A percentile compares a stretch with the other conserved stretches of the same genome.
Conservation (phyloP, 2,888 invertebrate genomes). For the Erebia palarica region DNA sequence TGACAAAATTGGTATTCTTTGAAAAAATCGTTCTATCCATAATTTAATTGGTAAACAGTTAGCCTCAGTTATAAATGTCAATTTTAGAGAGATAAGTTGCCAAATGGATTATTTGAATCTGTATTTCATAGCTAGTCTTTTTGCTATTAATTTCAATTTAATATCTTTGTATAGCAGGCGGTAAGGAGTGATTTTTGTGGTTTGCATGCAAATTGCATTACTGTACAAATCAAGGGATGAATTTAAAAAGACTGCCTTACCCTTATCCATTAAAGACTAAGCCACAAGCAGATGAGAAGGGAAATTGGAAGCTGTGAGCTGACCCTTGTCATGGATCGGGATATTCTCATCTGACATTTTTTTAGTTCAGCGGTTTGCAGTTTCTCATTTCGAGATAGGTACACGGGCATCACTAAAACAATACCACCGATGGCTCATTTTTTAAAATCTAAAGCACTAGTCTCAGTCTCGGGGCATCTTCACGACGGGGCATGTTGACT, state of each 20-base stretch:
- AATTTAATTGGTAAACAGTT: too few species aligned
- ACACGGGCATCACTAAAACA: too few species aligned
- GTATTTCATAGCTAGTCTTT: not conserved
- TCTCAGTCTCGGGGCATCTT: too few species aligned
- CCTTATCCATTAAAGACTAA: constrained; percentile 5
- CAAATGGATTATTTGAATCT: not conserved
- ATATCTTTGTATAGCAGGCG: not conserved
- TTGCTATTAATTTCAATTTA: not conserved
- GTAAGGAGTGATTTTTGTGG: not conserved
- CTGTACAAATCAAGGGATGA: constrained; percentile 8
- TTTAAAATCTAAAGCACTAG: too few species aligned
- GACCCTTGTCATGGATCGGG: constrained; percentile 7
- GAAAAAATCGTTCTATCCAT: too few species aligned
- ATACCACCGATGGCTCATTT: too few species aligned
- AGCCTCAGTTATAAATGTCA: too few species aligned
- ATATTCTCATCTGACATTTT: not conserved
- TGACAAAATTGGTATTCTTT: too few species aligned
- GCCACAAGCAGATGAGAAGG: constrained; percentile 16
- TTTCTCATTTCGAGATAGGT: not conserved
- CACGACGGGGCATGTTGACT: too few species aligned
- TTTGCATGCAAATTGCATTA: constrained; percentile 21
- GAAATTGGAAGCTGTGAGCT: not conserved
- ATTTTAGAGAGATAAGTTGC: not conserved
- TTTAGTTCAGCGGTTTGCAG: not conserved
- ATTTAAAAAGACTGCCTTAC: constrained; percentile 3